Evolutionary conservation across 2,797 vertebrate species (phyloP).

Genomic region (Phalloptychus januarius): DNA sequence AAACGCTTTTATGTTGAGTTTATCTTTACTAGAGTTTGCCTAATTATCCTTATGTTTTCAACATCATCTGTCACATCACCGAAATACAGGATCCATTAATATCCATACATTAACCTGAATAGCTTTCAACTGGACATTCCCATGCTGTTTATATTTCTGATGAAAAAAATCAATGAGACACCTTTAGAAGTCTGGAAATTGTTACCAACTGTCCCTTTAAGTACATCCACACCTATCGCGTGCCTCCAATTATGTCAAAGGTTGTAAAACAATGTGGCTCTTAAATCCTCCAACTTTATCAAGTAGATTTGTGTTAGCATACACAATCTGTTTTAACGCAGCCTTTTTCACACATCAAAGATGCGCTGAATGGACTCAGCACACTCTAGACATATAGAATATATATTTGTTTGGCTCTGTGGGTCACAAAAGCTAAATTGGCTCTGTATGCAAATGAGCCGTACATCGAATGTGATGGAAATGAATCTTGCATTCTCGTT

Average conservation of each 20-base stretch:
- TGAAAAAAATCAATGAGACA: neutral
- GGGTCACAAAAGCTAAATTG: slow-evolving; percentile 24
- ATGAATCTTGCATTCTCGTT: slow-evolving; percentile 27
- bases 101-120: neutral
- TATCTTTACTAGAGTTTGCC: neutral
- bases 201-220: neutral
- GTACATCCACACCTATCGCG: neutral
- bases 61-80: neutral
- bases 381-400: neutral
- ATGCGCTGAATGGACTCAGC: neutral
- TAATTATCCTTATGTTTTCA: neutral
- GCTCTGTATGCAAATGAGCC: slow-evolving; percentile 18
- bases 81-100: neutral
- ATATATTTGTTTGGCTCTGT: neutral
- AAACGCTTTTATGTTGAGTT: neutral
- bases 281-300: neutral
- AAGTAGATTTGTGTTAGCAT: neutral
- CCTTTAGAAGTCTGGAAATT: neutral
- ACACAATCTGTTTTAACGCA: neutral
- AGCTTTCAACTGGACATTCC: neutral
- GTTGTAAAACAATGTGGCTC: neutral
- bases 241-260: neutral
- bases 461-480: slow-evolving; percentile 36
- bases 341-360: neutral
- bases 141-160: neutral